Percentiles rank a stretch among this genome's conserved stretches.
phyloP scores from a whole-genome alignment of 2,797 vertebrate genomes.

The Botia kubotai region DNA sequence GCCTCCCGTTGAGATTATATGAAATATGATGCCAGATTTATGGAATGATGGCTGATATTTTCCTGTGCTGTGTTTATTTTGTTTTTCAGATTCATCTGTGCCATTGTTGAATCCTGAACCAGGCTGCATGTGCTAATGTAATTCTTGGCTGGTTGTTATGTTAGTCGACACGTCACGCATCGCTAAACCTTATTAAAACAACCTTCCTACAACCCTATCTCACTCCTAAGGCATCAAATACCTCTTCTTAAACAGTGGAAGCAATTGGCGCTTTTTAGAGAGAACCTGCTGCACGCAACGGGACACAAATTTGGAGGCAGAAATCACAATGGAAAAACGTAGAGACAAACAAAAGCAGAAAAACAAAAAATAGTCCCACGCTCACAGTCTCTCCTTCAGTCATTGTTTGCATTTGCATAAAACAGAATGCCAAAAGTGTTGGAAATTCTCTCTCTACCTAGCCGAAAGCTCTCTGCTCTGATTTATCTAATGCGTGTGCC shows the following conservation, averaged over 20 bases:
- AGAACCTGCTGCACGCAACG: not conserved
- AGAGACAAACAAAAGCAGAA: not conserved
- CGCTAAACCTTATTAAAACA: not conserved
- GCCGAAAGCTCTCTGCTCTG: not conserved
- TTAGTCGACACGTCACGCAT: not conserved
- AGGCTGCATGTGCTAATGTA: not conserved
- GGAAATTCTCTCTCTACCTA: conserved; percentile 2
- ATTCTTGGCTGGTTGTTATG: not conserved
- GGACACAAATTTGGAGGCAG: not conserved
- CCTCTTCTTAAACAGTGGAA: not conserved
- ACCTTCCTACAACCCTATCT: not conserved
- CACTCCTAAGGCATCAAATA: too few species aligned
- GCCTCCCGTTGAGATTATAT: too few species aligned
- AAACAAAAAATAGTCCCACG: not conserved
- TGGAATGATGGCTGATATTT: too few species aligned
- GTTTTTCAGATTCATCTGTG: not conserved
- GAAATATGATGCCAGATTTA: too few species aligned
- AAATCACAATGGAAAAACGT: not conserved
- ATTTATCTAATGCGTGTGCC: conserved; percentile 27
- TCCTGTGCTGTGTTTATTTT: not conserved
- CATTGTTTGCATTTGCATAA: conserved; percentile 26
- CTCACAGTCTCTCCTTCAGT: not conserved
- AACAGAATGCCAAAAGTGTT: not conserved
- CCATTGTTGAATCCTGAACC: not conserved
- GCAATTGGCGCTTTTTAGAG: not conserved